Conservation (phyloP, 37 sponge, comb jelly and placozoan genomes). For the Hormiphora californensis region DNA sequence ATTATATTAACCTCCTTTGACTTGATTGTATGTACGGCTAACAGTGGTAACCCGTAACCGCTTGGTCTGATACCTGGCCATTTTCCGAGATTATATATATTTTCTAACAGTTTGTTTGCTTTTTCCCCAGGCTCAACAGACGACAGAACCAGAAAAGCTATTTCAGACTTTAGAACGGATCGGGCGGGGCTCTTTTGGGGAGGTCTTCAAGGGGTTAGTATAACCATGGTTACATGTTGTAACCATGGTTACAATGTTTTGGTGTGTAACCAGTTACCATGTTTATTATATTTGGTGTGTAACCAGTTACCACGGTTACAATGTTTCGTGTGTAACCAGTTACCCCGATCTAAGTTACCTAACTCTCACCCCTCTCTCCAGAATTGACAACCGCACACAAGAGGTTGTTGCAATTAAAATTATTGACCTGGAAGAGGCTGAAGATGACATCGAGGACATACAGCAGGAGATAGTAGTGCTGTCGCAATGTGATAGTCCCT, state of each 20-base stretch:
- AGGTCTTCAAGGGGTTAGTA: conserved; percentile 88
- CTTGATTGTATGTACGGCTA: too few species aligned
- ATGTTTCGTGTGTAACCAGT: background rate
- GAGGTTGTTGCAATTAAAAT: conserved; percentile 89
- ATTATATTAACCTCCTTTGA: too few species aligned
- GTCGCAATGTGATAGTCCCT: conserved; percentile 87
- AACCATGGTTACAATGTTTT: background rate
- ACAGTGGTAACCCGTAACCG: too few species aligned
- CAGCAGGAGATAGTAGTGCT: conserved; percentile 90
- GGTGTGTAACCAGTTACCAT: background rate
- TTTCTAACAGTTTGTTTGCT: too few species aligned
- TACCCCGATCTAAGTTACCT: background rate
- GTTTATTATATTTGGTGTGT: background rate
- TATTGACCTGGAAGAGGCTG: conserved; percentile 91
- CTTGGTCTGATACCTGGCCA: too few species aligned
- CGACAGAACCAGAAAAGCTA: conserved; percentile 73
- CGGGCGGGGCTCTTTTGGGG: conserved; percentile 95
- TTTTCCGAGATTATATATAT: too few species aligned
- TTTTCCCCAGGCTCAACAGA: conserved; percentile 42
- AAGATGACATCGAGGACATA: conserved; percentile 96
- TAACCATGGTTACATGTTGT: background rate
- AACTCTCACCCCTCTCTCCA: background rate
- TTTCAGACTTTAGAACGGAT: conserved; percentile 81
- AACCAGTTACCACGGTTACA: background rate
- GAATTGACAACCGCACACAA: conserved; percentile 82